A percentile compares a stretch with the other conserved stretches of the same genome.
phyloP scores from a whole-genome alignment of 2,113 vertebrate species.

The Zosterops pallidus region DNA sequence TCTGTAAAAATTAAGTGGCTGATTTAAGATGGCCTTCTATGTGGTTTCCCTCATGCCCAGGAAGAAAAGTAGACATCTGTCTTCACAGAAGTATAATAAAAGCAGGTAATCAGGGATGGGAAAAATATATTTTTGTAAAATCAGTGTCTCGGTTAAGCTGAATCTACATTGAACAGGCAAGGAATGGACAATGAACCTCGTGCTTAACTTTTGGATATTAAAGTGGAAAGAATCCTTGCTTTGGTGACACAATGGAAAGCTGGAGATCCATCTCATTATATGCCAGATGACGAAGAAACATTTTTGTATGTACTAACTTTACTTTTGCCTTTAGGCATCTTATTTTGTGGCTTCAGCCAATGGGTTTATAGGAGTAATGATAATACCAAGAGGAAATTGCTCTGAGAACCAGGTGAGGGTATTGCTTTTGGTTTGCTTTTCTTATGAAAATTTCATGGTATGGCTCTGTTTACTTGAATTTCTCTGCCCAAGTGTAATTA shows the following conservation, averaged over 20 bases:
- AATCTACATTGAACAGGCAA: neutral
- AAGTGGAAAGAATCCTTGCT: neutral
- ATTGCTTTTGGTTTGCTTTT: neutral
- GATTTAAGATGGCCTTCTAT: neutral
- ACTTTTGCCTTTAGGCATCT: neutral
- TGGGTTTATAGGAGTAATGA: neutral
- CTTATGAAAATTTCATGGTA: neutral
- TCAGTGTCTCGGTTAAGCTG: neutral
- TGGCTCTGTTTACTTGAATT: constrained; percentile 18
- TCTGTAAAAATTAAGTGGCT: neutral
- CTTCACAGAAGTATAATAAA: neutral
- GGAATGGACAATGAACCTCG: neutral
- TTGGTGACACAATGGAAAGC: neutral
- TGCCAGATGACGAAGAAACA: neutral
- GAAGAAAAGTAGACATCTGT: neutral
- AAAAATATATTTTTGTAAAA: neutral
- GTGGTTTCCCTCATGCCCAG: neutral
- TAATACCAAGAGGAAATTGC: neutral
- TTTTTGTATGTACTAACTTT: neutral
- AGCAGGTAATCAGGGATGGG: neutral
- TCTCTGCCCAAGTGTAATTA: neutral
- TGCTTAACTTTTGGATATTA: neutral
- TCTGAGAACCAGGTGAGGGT: neutral
- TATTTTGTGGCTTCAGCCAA: neutral
- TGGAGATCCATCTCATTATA: neutral